phyloP scores from a whole-genome alignment of 2,797 vertebrate species.

The Paedocypris micromegethes region DNA sequence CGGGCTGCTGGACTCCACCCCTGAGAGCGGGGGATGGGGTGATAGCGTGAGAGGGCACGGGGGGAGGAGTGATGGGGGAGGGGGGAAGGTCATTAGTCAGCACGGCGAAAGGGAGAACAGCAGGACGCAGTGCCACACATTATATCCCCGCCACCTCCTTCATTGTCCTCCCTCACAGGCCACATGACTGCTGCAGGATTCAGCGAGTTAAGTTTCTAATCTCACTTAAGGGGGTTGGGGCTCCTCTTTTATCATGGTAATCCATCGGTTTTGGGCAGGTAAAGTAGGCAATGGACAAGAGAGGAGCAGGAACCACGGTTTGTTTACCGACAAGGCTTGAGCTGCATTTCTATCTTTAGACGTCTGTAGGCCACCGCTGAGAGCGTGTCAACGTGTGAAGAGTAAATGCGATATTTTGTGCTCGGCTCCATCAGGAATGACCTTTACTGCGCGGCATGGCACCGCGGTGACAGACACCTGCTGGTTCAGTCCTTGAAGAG shows the following conservation, averaged over 20 bases:
- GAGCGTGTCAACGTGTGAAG: slow-evolving; percentile 14
- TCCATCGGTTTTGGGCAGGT: slow-evolving; percentile 30
- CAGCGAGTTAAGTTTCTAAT: slow-evolving; percentile 39
- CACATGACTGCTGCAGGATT: slow-evolving; percentile 37
- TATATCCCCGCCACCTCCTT: slow-evolving; percentile 35
- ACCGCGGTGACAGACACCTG: slow-evolving; percentile 40
- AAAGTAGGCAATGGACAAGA: slow-evolving; percentile 14
- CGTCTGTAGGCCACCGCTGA: slow-evolving; percentile 8
- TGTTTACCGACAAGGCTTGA: slow-evolving; percentile 8
- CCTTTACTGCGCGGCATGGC: slow-evolving; percentile 45
- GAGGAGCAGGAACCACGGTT: background rate
- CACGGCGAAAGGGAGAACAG: slow-evolving; percentile 51
- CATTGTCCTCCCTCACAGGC: slow-evolving; percentile 39
- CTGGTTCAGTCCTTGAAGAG: slow-evolving; percentile 33
- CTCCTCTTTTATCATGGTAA: slow-evolving; percentile 38
- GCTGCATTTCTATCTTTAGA: slow-evolving; percentile 13
- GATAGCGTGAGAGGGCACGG: slow-evolving; percentile 35
- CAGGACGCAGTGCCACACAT: slow-evolving; percentile 44
- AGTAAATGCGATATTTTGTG: slow-evolving; percentile 40
- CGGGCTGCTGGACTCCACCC: slow-evolving; percentile 37
- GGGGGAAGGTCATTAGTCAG: slow-evolving; percentile 59
- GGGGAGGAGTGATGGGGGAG: slow-evolving; percentile 25
- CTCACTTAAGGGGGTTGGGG: slow-evolving; percentile 27
- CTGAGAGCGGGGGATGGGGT: slow-evolving; percentile 35
- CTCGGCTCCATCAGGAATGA: slow-evolving; percentile 38